These are phyloP conservation scores for Nesidiocoris tenuis DNA, from an alignment of 2,888 invertebrate genomes.

Conservation along the genomic window DNA sequence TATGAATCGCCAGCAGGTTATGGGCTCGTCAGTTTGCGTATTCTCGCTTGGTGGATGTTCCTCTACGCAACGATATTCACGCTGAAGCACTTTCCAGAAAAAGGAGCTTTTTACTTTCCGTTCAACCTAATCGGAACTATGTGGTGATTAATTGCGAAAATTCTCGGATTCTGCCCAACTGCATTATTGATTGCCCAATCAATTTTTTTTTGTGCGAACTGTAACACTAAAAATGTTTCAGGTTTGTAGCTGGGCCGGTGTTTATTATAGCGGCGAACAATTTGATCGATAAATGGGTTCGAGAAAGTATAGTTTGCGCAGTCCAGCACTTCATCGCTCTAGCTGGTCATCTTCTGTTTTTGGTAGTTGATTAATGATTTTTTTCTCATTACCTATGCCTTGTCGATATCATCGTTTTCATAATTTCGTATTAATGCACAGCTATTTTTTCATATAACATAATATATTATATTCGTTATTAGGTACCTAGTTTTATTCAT, in stretches of 20 bases:
- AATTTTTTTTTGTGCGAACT: background rate
- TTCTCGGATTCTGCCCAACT: background rate
- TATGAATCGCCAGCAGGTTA: conserved; percentile 91
- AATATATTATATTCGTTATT: too few species aligned
- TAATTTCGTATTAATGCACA: background rate
- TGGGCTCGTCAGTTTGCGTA: conserved; percentile 70
- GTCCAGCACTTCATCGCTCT: conserved; percentile 67
- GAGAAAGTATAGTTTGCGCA: conserved; percentile 72
- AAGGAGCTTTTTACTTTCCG: conserved; percentile 78
- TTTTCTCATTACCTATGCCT: too few species aligned
- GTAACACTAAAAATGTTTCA: conserved; percentile 51
- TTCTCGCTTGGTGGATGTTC: conserved; percentile 82
- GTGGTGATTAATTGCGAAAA: conserved; percentile 60
- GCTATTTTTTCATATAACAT: background rate
- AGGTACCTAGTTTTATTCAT: too few species aligned
- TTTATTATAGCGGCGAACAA: conserved; percentile 71
- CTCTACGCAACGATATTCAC: conserved; percentile 69
- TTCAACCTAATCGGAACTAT: conserved; percentile 79
- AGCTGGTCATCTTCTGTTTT: conserved; percentile 68
- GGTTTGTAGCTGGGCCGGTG: conserved; percentile 79
- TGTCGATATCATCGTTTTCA: too few species aligned
- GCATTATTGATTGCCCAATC: background rate
- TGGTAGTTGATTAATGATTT: too few species aligned
- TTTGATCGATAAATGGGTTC: conserved; percentile 76
- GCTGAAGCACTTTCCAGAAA: conserved; percentile 78